A percentile compares a stretch with the other conserved stretches of the same genome.
These are phyloP conservation scores for Gasteruption jaculator DNA, from an alignment of 2,888 invertebrate species.

Conservation along the genomic window DNA sequence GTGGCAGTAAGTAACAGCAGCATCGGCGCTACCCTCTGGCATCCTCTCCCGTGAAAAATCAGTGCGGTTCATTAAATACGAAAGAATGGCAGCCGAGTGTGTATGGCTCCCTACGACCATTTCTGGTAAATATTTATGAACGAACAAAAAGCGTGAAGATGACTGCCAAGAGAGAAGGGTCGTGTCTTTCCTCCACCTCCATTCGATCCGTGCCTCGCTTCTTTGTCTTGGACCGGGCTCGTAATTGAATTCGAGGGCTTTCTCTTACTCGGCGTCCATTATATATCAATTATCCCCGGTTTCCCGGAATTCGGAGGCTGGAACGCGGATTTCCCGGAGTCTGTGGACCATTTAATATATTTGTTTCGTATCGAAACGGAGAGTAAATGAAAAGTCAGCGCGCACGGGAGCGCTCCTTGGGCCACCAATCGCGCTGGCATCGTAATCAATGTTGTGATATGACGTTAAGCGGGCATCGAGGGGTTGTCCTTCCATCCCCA, in stretches of 20 bases:
- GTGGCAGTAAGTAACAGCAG: constrained; percentile 18
- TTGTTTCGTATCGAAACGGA: constrained; percentile 2
- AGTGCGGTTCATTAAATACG: constrained; percentile 47
- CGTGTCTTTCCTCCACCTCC: too few relatives aligned
- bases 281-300: too few relatives aligned
- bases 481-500: constrained; percentile 28
- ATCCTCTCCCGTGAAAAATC: constrained; percentile 41
- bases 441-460: constrained; percentile 37
- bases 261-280: too few relatives aligned
- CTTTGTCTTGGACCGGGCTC: too few relatives aligned
- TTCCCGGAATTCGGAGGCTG: too few relatives aligned
- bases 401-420: background rate
- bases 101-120: constrained; percentile 14
- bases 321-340: too few relatives aligned
- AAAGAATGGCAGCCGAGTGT: constrained; percentile 34
- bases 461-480: constrained; percentile 41
- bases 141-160: constrained; percentile 34
- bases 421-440: constrained; percentile 19
- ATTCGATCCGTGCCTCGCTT: too few relatives aligned
- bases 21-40: constrained; percentile 22
- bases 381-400: background rate
- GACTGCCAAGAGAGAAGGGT: constrained; percentile 21
- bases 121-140: constrained; percentile 48
- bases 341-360: too few relatives aligned
- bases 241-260: too few relatives aligned